Evolutionary conservation across 2,888 invertebrate genomes (phyloP).

Genomic region (Pelosia muscerda): DNA sequence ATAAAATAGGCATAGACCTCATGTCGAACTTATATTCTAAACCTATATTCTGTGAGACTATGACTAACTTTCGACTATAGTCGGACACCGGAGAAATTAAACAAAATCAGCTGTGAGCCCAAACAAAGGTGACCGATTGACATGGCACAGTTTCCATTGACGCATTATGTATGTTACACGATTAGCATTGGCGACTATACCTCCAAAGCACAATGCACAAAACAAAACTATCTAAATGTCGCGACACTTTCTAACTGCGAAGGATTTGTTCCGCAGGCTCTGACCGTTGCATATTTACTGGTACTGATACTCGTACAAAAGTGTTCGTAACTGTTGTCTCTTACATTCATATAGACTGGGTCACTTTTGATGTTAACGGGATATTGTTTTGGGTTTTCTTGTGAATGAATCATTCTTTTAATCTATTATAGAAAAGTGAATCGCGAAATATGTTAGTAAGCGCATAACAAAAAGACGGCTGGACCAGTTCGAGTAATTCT

Average conservation of each 20-base stretch:
- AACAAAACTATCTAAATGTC: conserved; percentile 28
- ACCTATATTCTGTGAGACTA: not conserved
- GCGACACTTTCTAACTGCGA: conserved; percentile 41
- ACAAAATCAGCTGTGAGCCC: conserved; percentile 15
- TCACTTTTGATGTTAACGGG: not conserved
- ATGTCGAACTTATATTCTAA: too few species aligned
- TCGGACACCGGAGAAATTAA: conserved; percentile 1
- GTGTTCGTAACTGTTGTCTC: not conserved
- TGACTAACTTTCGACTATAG: not conserved
- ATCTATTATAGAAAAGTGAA: too few species aligned
- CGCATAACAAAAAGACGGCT: too few species aligned
- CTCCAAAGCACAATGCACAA: conserved; percentile 25
- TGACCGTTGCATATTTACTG: not conserved
- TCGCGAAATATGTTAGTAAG: too few species aligned
- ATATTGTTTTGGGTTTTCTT: not conserved
- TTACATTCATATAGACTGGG: not conserved
- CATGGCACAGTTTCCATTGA: conserved; percentile 40
- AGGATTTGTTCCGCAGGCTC: conserved; percentile 25
- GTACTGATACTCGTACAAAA: conserved; percentile 7
- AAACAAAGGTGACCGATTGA: conserved; percentile 37
- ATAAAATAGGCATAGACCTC: too few species aligned
- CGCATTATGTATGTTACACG: conserved; percentile 35
- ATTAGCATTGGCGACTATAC: conserved; percentile 39
- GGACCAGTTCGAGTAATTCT: too few species aligned
- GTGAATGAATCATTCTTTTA: not conserved